Conservation (phyloP, 1,140 invertebrate genomes). For the Laupala kohalensis region DNA sequence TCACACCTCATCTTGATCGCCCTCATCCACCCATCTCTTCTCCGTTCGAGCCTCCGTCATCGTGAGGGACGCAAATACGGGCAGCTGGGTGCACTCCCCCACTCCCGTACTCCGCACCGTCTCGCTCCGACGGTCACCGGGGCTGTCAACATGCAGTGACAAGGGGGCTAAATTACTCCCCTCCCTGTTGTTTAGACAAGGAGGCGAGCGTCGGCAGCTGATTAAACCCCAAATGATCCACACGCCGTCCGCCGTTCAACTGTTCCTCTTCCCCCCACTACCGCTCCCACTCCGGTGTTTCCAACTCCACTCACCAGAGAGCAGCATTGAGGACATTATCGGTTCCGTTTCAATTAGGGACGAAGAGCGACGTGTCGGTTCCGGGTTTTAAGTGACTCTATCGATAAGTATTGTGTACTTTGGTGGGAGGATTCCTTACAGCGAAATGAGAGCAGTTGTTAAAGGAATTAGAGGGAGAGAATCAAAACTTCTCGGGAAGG, state of each 20-base stretch:
- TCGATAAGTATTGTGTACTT: no score
- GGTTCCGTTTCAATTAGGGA: neutral
- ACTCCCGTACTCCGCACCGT: neutral
- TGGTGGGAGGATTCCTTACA: no score
- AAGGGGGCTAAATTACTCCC: neutral
- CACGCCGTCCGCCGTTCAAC: no score
- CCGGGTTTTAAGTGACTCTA: no score
- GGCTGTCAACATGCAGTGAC: neutral
- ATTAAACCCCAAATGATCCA: neutral
- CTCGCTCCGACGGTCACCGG: neutral
- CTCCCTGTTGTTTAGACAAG: neutral
- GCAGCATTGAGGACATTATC: neutral
- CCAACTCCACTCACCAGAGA: neutral
- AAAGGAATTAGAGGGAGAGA: no score
- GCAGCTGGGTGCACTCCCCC: neutral
- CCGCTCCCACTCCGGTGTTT: neutral
- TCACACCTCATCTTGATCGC: no score
- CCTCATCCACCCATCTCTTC: neutral
- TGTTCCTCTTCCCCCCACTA: neutral
- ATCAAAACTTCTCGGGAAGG: no score
- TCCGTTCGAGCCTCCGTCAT: neutral
- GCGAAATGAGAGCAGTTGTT: no score
- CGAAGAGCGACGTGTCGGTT: neutral
- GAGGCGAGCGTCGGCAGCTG: neutral
- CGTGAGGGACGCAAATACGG: neutral